Conservation (phyloP, 2,113 vertebrate species). For the Dendropsophus ebraccatus region DNA sequence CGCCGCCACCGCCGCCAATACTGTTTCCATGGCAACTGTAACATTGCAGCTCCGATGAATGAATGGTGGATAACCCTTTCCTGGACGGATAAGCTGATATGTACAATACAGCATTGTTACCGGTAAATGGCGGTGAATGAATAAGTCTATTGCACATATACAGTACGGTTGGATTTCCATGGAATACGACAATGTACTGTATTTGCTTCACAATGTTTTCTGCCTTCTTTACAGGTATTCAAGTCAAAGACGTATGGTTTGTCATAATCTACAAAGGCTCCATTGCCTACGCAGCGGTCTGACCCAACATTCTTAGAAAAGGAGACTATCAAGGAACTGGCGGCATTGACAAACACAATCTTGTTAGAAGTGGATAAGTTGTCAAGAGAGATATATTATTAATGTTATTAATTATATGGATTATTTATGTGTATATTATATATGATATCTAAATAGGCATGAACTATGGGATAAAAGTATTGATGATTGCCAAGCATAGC, state of each 20-base stretch:
- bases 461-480: too few relatives aligned
- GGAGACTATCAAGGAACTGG: neutral
- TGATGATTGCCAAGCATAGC: too few relatives aligned
- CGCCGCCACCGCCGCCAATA: conserved; percentile 17
- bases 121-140: neutral
- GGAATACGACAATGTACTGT: neutral
- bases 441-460: too few relatives aligned
- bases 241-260: neutral
- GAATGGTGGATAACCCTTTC: conserved; percentile 51
- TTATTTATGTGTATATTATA: neutral
- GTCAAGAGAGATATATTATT: neutral
- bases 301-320: neutral
- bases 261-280: neutral
- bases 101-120: neutral
- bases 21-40: conserved; percentile 53
- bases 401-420: neutral
- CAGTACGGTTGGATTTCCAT: neutral
- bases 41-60: conserved; percentile 35
- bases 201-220: neutral
- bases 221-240: neutral
- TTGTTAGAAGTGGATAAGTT: neutral
- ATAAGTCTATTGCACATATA: neutral
- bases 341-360: neutral
- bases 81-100: neutral
- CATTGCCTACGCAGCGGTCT: neutral